Conservation (phyloP, 2,888 invertebrate species). For the Rapana venosa region DNA sequence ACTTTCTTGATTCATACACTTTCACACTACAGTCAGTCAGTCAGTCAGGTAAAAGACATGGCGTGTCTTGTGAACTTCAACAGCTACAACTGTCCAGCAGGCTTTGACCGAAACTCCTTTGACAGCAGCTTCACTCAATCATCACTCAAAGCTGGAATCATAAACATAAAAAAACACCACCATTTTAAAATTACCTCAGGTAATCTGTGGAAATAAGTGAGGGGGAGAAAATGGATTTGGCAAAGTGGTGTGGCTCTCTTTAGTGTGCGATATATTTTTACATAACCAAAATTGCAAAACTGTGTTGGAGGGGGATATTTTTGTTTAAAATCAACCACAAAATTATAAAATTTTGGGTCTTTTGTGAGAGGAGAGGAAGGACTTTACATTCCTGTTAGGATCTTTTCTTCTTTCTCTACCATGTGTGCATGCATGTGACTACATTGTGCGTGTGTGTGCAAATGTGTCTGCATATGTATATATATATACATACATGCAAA, state of each 20-base stretch:
- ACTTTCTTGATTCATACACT: neutral
- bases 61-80: constrained; percentile 20
- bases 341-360: no score
- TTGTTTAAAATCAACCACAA: no score
- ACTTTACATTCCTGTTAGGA: no score
- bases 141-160: constrained; percentile 37
- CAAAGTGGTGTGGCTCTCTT: neutral
- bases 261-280: neutral
- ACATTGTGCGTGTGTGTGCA: no score
- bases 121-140: constrained; percentile 34
- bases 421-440: no score
- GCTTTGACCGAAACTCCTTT: constrained; percentile 22
- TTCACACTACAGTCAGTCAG: neutral
- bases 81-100: constrained; percentile 8
- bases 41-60: neutral
- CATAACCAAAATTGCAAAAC: no score
- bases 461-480: no score
- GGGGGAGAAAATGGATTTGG: neutral
- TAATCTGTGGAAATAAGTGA: neutral
- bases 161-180: constrained; percentile 16
- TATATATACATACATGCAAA: no score
- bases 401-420: no score
- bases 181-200: neutral
- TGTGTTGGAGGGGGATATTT: no score
- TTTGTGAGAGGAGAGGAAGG: no score